phyloP scores from a whole-genome alignment of 1,140 invertebrate genomes.

The Tetramorium alpestre region DNA sequence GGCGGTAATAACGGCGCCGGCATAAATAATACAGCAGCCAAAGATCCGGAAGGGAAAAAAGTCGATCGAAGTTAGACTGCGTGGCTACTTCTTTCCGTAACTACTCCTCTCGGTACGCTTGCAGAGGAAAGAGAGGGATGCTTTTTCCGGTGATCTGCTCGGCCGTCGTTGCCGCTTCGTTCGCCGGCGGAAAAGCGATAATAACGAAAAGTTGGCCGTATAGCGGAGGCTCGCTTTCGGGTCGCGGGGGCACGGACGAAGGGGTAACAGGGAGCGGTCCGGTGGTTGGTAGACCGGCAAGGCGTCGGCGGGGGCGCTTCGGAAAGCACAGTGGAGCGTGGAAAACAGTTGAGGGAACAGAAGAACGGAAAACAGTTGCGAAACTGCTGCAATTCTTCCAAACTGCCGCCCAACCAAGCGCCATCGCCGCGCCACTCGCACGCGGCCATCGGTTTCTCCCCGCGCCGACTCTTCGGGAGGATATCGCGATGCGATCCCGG shows the following conservation, averaged over 20 bases:
- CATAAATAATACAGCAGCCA: conserved; percentile 61
- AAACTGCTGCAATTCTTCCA: conserved; percentile 79
- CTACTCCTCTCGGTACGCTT: conserved; percentile 43
- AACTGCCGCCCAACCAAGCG: conserved; percentile 62
- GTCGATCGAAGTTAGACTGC: conserved; percentile 26
- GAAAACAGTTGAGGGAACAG: conserved; percentile 76
- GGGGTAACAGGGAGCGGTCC: conserved; percentile 6
- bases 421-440: conserved; percentile 13
- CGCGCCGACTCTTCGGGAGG: background rate
- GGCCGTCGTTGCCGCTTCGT: conserved; percentile 37
- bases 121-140: background rate
- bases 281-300: background rate
- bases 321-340: conserved; percentile 71
- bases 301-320: conserved; percentile 23
- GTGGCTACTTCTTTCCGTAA: conserved; percentile 49
- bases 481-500: background rate
- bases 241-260: conserved; percentile 30
- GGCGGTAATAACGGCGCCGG: conserved; percentile 54
- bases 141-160: conserved; percentile 65
- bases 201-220: conserved; percentile 76
- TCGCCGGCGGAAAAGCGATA: conserved; percentile 68
- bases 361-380: conserved; percentile 79
- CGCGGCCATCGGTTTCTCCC: conserved; percentile 30
- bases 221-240: conserved; percentile 48
- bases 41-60: conserved; percentile 38